phyloP scores from a whole-genome alignment of 2,888 invertebrate species.

The Lasioglossum zephyrum region DNA sequence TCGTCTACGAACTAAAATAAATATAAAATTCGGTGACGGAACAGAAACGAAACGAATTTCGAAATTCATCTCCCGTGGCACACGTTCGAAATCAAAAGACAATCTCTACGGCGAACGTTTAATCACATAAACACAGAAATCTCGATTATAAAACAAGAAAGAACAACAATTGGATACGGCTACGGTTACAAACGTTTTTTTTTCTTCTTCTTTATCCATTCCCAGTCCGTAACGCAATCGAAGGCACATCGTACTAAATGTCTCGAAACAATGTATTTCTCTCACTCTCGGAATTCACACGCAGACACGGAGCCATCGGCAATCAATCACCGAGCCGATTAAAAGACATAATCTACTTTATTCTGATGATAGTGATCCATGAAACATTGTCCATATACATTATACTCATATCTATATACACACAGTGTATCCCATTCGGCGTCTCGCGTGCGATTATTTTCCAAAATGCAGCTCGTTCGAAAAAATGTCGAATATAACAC shows the following conservation, averaged over 20 bases:
- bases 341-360: slow-evolving; percentile 79
- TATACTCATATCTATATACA: slow-evolving; percentile 49
- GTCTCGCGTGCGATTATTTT: not conserved
- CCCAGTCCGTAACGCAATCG: not conserved
- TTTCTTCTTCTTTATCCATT: not conserved
- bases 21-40: not conserved
- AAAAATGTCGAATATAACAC: not conserved
- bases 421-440: not conserved
- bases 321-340: slow-evolving; percentile 50
- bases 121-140: not conserved
- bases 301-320: not conserved
- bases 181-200: not conserved
- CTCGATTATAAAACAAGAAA: not conserved
- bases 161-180: not conserved
- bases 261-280: slow-evolving; percentile 7
- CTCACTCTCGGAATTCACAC: not conserved
- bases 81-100: not conserved
- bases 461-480: not conserved
- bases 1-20: not conserved
- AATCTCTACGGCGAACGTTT: not conserved
- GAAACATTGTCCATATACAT: slow-evolving; percentile 76
- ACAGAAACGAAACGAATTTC: not conserved
- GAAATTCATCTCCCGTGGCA: not conserved
- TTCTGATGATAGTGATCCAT: slow-evolving; percentile 78
- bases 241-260: slow-evolving; percentile 16